These are phyloP conservation scores for Conus betulinus DNA, from an alignment of 1,140 invertebrate species.

Conservation along the genomic window DNA sequence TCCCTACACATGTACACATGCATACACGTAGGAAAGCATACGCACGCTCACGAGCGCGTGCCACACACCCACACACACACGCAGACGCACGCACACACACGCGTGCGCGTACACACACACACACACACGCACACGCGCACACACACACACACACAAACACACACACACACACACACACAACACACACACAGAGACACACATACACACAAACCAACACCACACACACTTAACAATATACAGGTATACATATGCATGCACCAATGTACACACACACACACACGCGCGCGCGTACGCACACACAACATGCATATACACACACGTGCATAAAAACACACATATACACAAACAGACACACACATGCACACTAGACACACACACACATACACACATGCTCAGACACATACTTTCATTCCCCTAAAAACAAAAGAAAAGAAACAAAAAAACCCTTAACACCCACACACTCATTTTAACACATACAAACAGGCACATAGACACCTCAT, in stretches of 20 bases:
- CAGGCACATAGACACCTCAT: too few species aligned
- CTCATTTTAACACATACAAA: too few species aligned
- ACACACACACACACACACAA: background rate
- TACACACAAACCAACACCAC: background rate
- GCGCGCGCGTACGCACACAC: too few species aligned
- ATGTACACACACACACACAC: too few species aligned
- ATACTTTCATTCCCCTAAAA: too few species aligned
- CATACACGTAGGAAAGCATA: background rate
- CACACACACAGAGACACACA: background rate
- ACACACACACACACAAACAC: background rate
- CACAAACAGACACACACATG: background rate
- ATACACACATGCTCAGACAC: background rate
- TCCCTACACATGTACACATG: background rate
- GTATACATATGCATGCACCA: too few species aligned
- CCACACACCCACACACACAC: background rate
- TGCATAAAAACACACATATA: too few species aligned
- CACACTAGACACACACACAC: background rate
- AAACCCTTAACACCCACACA: too few species aligned
- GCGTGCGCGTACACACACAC: background rate
- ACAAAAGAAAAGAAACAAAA: too few species aligned
- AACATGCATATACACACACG: background rate
- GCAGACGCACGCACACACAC: background rate
- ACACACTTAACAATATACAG: too few species aligned
- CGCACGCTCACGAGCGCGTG: background rate
- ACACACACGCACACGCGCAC: background rate